Evolutionary conservation across 2,113 vertebrate species (phyloP), one percentile per base, ranked within the genome.

Genomic region (Macroglossus sobrinus): DNA sequence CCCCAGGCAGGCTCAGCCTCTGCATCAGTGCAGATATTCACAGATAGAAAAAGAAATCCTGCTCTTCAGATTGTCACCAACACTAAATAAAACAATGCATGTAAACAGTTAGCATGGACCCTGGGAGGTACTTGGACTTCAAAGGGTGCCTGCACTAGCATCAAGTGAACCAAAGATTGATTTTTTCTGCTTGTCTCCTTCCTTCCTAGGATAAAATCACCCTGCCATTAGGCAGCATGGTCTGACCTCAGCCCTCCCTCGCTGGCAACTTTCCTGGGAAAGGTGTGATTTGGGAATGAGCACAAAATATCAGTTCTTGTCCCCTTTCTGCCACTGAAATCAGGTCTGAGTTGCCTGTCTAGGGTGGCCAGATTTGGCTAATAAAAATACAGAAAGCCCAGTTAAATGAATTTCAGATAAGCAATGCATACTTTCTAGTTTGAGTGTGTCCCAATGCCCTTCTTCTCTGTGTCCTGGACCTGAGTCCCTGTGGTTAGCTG

Each of bases 61-160:
- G 8, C 24, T 21, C 30, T 40, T 28, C 66, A 18, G 16, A 15
- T 19, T n/a, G 24, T 26, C 4, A 1, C 33, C 4, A 10, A 12
- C 4, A 4, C 40, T 68, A 53, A 55, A 30, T 22, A 40, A 26
- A 35, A 45, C 1, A 10, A 21, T 0, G 0, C 16, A 0, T 0
- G 26, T 24, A 8, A 21, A 28, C 14, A 16, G 47, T 14, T 26
- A 35, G 33, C 18, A 7, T 2, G 4, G 33, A 43, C 19, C 8
- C 33, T 43, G 18, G n/a, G 19, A 14, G 26, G 22, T 2, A 61
- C 14, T 12, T 21, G n/a, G 85, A 8, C 45, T 43, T 59, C 35
- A 38, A 0, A 11, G 18, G 64, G 45, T 55, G 26, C 30, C 22
- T 2, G 33, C 30, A 79, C 35, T 24, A 28, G 59, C 28, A 12